Base-by-base conservation (phyloP, 2,113 vertebrate genomes). In the Sarotherodon lohbergeri region DNA sequence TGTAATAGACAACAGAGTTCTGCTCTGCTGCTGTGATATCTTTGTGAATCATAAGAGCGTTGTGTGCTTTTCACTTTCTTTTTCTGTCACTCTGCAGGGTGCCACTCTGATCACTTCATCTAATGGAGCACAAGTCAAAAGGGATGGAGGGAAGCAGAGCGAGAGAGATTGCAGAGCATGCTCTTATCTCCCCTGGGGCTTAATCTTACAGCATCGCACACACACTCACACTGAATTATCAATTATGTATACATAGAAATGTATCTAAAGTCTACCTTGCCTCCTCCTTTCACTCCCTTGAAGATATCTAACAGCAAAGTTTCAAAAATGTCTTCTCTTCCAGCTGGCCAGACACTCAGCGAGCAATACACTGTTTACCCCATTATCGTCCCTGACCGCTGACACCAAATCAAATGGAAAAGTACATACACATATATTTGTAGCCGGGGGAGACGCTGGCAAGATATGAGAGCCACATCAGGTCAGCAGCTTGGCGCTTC, bases 321-420 rank as follows among this genome's bases (percentile, higher is more conserved):
- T 89, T 34, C 12, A 76, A 27, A 87, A 88, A 80, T 7, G 82
- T 41, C 1, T 56, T 82, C 84, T 54, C 81, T 82, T 85, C 24
- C 68, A 56, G 11, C 5, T 55, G 6, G 27, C 12, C 54, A 66
- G 39, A 80, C 27, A 13, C 29, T 88, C 29, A 3, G 59, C 61
- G 84, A 91, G 85, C 83, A 63, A 22, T 19, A 48, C 3, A 6
- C 24, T 82, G 89, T 86, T 92, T 88, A 83, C 52, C 34, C 36
- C 83, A 84, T 90, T 93, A 92, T 88, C 19, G 19, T 55, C 80
- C 46, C 50, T 92, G 94, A 90, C 93, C 68, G 29, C 80, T 90
- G 88, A 94, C 91, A 91, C 88, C 88, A 43, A 85, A 90, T 93
- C 89, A 88, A 93, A 94, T 93, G 89, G 83, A 91, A 90, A 86